phyloP scores from a whole-genome alignment of 37 sponge, comb jelly and placozoan species.

The Eunapius fragilis region DNA sequence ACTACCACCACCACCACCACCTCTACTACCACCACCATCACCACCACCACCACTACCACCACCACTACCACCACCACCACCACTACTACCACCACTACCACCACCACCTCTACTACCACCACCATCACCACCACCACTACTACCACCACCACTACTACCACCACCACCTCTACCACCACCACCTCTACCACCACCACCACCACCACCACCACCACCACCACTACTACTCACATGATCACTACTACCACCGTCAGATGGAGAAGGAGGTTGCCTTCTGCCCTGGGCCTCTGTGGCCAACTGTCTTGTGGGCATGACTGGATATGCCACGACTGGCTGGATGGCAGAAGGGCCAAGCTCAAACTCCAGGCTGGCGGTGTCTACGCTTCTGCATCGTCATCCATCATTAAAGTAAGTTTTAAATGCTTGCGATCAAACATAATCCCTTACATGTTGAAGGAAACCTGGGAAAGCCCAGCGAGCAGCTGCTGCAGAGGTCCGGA shows the following conservation, averaged over 20 bases:
- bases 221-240: background rate
- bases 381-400: background rate
- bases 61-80: background rate
- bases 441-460: conserved; percentile 67
- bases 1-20: background rate
- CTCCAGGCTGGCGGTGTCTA: conserved; percentile 80
- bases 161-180: background rate
- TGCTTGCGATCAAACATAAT: background rate
- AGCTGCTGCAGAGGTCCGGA: conserved; percentile 51
- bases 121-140: background rate
- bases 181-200: background rate
- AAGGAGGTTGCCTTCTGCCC: background rate
- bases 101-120: background rate
- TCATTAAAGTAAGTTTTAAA: too few species aligned
- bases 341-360: conserved; percentile 73
- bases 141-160: background rate
- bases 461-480: conserved; percentile 65
- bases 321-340: conserved; percentile 30
- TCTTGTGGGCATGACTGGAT: background rate
- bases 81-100: background rate
- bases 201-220: background rate
- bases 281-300: background rate
- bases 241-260: background rate
- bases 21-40: conserved; percentile 1
- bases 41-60: background rate